Evolutionary conservation across 2,797 vertebrate species (phyloP).

Genomic region (Sebastes diploproa): DNA sequence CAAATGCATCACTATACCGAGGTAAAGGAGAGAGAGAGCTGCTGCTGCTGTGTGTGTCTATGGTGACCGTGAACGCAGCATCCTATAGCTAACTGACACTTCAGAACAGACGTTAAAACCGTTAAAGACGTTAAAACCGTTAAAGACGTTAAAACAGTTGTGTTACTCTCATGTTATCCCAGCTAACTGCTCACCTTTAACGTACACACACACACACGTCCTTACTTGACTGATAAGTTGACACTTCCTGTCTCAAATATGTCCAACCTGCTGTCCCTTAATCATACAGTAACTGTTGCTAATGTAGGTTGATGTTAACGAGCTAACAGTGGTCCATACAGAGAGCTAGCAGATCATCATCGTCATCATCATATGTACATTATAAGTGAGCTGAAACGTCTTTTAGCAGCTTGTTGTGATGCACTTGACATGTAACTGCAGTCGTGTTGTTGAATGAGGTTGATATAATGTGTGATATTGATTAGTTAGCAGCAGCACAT

Average conservation of each 20-base stretch:
- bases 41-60: not conserved
- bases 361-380: not conserved
- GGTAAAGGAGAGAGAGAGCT: constrained; percentile 75
- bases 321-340: constrained; percentile 26
- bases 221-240: constrained; percentile 21
- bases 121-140: too few species aligned
- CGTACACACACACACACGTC: not conserved
- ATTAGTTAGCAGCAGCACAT: constrained; percentile 37
- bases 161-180: not conserved
- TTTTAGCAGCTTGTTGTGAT: not conserved
- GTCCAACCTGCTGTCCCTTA: constrained; percentile 9
- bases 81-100: not conserved
- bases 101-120: too few species aligned
- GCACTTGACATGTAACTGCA: not conserved
- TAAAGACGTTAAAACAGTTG: not conserved
- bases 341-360: constrained; percentile 22
- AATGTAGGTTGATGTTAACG: not conserved
- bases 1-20: constrained; percentile 99
- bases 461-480: not conserved
- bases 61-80: constrained; percentile 32
- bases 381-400: not conserved
- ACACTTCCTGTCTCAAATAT: constrained; percentile 15
- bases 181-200: not conserved
- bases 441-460: not conserved
- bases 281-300: constrained; percentile 4